Evolutionary conservation across 2,797 vertebrate species (phyloP), one percentile per base, ranked within the genome.

Genomic region (Balearica regulorum): DNA sequence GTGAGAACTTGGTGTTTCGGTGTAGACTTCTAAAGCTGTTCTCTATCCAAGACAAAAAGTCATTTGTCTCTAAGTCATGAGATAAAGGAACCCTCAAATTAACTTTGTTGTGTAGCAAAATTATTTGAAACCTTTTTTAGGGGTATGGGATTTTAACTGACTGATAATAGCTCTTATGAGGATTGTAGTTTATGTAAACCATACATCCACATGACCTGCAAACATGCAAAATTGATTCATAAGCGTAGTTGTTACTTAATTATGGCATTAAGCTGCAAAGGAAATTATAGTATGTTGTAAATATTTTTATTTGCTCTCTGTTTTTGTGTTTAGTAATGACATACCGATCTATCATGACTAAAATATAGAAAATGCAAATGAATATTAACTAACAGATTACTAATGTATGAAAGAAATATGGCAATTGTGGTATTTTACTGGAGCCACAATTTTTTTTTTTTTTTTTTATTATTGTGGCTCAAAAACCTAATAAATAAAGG

Each of bases 401-500:
- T 97, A 95, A 87, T 94, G 72, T 71, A 79, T 90, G 83, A 97
- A 97, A 94, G 87, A 94, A 97, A 95, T 93, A 88, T 61, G 61
- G 55, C 28, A 87, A 72, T 81, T 95, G 62, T n/a, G 37, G 72
- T 65, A 58, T 72, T 95, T 97, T 93, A 96, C 95, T 97, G 82
- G 87, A 89, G 62, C 35, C 0, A 13, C 94, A 97, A 94, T 60
- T 93, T 75, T 96, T 91, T 93, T 95, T 94, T 93, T 95, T 94
- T 91, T 53, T 33, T 33, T 19, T 31, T 75, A 92, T 96, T 92
- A 66, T 85, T 94, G 29, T 94, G 41, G 33, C 51, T 89, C 5
- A 0, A 96, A 96, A 93, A 75, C 33, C 78, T 55, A 81, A 91
- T 97, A 97, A 97, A 97, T 97, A 97, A 97, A 94, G 39, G 39